Evolutionary conservation across 1,140 invertebrate species (phyloP).

Genomic region (Drosophila leontia): DNA sequence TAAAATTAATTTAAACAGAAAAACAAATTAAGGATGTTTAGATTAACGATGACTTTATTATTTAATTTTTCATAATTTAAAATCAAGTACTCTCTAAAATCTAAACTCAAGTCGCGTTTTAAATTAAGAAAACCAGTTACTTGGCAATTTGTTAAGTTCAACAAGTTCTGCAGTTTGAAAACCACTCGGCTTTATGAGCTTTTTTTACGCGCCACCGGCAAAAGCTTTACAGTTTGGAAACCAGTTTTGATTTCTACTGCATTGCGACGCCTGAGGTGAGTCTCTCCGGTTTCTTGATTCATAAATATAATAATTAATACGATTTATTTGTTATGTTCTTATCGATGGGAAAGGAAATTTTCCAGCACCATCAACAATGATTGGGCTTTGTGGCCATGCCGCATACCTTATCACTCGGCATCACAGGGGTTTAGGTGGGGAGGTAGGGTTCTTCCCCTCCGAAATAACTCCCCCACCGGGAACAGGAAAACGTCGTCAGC

Average conservation of each 20-base stretch:
- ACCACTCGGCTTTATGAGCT: slow-evolving; percentile 25
- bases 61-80: background rate
- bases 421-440: slow-evolving; percentile 8
- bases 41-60: background rate
- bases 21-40: background rate
- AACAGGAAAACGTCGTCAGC: slow-evolving; percentile 24
- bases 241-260: slow-evolving; percentile 49
- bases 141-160: background rate
- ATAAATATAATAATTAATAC: slow-evolving; percentile 53
- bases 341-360: slow-evolving; percentile 58
- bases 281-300: slow-evolving; percentile 53
- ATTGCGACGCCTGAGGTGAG: slow-evolving; percentile 48
- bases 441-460: slow-evolving; percentile 40
- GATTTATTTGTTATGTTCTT: slow-evolving; percentile 65
- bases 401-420: slow-evolving; percentile 18
- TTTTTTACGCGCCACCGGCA: slow-evolving; percentile 27
- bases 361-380: slow-evolving; percentile 46
- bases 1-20: background rate
- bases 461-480: slow-evolving; percentile 20
- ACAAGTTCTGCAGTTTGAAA: slow-evolving; percentile 16
- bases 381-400: slow-evolving; percentile 40
- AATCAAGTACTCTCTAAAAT: no score
- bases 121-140: background rate
- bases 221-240: slow-evolving; percentile 48
- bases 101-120: no score